Evolutionary conservation across 2,797 vertebrate species (phyloP).

Genomic region (Pseudotriccus pelzelni): DNA sequence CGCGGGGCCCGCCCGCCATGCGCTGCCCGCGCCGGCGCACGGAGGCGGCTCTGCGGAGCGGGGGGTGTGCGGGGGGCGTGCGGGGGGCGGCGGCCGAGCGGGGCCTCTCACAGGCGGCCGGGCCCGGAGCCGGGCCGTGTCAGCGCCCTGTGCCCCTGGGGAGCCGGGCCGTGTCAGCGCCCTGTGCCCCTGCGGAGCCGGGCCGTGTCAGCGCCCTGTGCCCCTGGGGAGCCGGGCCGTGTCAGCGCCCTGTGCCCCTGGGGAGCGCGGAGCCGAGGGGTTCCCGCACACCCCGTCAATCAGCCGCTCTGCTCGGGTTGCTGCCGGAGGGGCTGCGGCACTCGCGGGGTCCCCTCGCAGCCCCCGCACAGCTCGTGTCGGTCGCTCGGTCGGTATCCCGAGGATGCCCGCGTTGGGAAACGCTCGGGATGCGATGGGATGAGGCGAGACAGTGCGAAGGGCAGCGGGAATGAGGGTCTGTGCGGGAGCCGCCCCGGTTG

Average conservation of each 20-base stretch:
- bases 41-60: not conserved
- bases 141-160: no score
- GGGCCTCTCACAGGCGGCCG: not conserved
- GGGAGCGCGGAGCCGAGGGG: not conserved
- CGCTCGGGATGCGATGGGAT: rapidly evolving
- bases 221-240: no score
- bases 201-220: no score
- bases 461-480: not conserved
- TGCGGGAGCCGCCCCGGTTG: rapidly evolving
- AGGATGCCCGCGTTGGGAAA: not conserved
- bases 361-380: not conserved
- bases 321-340: not conserved
- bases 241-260: no score
- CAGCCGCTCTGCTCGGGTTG: not conserved
- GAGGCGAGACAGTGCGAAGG: not conserved
- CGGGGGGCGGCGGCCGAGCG: not conserved
- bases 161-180: no score
- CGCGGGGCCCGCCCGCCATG: not conserved
- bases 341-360: rapidly evolving
- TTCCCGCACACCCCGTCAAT: not conserved
- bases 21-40: not conserved
- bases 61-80: not conserved
- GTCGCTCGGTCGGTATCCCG: rapidly evolving
- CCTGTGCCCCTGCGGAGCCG: no score
- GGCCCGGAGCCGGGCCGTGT: not conserved